These are phyloP conservation scores for Icerya purchasi DNA, from an alignment of 2,888 invertebrate genomes.

Conservation along the genomic window DNA sequence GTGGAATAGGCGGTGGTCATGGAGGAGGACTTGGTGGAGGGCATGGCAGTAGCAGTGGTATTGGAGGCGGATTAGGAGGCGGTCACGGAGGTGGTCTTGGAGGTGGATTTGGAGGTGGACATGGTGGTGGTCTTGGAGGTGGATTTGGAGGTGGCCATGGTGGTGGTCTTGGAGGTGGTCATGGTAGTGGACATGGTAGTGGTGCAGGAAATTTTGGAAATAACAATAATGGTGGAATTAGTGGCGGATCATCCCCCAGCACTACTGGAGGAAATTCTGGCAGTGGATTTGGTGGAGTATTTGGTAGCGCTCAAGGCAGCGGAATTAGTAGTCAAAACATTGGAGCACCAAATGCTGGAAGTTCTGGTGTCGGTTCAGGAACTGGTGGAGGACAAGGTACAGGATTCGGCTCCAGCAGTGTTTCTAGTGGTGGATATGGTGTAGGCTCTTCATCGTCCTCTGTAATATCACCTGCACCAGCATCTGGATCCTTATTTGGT, in stretches of 20 bases:
- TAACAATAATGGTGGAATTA: not conserved
- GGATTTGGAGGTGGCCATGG: conserved; percentile 4
- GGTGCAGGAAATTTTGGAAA: conserved; percentile 3
- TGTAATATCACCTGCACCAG: not conserved
- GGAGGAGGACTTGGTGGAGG: not conserved
- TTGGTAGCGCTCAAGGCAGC: not conserved
- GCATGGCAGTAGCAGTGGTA: too few relatives aligned
- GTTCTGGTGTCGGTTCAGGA: conserved; percentile 23
- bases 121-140: conserved; percentile 5
- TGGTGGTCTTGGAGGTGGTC: conserved; percentile 7
- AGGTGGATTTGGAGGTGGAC: conserved; percentile 10
- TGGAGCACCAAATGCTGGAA: conserved; percentile 13
- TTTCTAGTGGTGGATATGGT: not conserved
- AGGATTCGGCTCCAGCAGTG: conserved; percentile 2
- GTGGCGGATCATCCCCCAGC: not conserved
- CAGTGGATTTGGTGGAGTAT: conserved; percentile 3
- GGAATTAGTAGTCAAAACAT: not conserved
- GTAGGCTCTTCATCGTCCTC: not conserved
- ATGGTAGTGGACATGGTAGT: not conserved
- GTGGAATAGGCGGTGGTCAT: too few relatives aligned
- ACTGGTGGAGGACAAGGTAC: conserved; percentile 14
- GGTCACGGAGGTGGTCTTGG: conserved; percentile 9
- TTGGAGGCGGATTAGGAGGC: conserved; percentile 4
- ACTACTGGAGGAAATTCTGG: conserved; percentile 4
- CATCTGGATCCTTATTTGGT: not conserved